These are phyloP conservation scores for Gortyna flavago DNA, from an alignment of 2,888 invertebrate genomes.

Conservation along the genomic window DNA sequence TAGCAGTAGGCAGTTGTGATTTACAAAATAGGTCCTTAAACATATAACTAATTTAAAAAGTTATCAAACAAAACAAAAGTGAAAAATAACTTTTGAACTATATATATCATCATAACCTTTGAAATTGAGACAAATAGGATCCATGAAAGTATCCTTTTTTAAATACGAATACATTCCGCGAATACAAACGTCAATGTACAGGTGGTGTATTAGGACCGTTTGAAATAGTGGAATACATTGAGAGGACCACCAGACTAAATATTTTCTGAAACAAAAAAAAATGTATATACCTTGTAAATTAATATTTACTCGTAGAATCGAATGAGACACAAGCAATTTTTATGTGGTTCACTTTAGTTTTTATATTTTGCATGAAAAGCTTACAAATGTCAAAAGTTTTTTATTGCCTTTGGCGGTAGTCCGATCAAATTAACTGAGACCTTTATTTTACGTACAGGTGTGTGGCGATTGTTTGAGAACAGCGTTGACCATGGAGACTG, in stretches of 20 bases:
- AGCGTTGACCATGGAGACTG: conserved; percentile 53
- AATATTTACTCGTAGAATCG: background rate
- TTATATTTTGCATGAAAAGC: conserved; percentile 26
- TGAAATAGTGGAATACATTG: conserved; percentile 33
- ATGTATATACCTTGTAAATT: background rate
- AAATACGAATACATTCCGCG: conserved; percentile 52
- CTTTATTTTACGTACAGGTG: conserved; percentile 52
- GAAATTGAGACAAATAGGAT: conserved; percentile 15
- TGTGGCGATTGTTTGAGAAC: conserved; percentile 58
- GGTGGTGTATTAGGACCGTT: conserved; percentile 73
- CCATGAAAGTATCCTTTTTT: conserved; percentile 18
- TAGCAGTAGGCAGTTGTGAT: too few species aligned
- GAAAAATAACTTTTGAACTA: background rate
- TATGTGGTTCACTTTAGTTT: conserved; percentile 9
- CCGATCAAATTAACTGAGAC: conserved; percentile 44
- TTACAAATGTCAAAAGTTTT: conserved; percentile 44
- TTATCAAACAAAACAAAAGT: background rate
- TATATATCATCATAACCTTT: conserved; percentile 13
- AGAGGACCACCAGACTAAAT: conserved; percentile 1
- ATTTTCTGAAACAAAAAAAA: background rate
- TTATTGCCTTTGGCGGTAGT: conserved; percentile 56
- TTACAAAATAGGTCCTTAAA: too few species aligned
- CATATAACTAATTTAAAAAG: background rate
- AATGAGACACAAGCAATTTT: conserved; percentile 6
- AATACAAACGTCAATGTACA: conserved; percentile 66